A percentile compares a stretch with the other conserved stretches of the same genome.
Conservation (phyloP, 2,888 invertebrate genomes). For the Lingula anatina region DNA sequence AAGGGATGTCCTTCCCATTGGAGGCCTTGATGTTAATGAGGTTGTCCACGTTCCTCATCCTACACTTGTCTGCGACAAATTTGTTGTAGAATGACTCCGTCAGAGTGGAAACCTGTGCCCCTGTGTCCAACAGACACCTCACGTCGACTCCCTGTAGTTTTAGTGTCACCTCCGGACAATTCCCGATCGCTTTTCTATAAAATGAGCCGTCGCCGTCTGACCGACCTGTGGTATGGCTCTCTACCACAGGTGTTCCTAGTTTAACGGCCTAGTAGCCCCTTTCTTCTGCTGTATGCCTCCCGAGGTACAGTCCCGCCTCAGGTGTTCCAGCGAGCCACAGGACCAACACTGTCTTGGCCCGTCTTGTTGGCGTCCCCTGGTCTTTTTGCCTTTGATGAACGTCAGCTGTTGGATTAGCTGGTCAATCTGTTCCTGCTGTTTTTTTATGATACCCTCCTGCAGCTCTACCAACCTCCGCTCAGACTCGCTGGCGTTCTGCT, state of each 20-base stretch:
- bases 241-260: conserved; percentile 4
- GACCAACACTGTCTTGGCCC: not conserved
- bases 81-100: too few relatives aligned
- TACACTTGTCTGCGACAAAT: too few relatives aligned
- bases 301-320: not conserved
- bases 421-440: not conserved
- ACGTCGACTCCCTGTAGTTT: too few relatives aligned
- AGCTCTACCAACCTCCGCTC: not conserved
- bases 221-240: conserved; percentile 6
- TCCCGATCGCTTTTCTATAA: too few relatives aligned
- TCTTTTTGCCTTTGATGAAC: too few relatives aligned
- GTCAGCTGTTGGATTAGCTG: not conserved
- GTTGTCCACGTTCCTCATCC: not conserved
- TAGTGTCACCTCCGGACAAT: too few relatives aligned
- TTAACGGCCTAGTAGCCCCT: too few relatives aligned
- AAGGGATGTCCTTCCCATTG: not conserved
- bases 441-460: not conserved
- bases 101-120: too few relatives aligned
- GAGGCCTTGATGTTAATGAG: not conserved
- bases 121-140: too few relatives aligned
- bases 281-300: too few relatives aligned
- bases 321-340: not conserved
- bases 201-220: not conserved
- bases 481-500: too few relatives aligned
- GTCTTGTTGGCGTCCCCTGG: not conserved